A percentile compares a stretch with the other conserved stretches of the same genome.
phyloP scores from a whole-genome alignment of 2,797 vertebrate species.

The Tokudaia tokunoshimensis region DNA sequence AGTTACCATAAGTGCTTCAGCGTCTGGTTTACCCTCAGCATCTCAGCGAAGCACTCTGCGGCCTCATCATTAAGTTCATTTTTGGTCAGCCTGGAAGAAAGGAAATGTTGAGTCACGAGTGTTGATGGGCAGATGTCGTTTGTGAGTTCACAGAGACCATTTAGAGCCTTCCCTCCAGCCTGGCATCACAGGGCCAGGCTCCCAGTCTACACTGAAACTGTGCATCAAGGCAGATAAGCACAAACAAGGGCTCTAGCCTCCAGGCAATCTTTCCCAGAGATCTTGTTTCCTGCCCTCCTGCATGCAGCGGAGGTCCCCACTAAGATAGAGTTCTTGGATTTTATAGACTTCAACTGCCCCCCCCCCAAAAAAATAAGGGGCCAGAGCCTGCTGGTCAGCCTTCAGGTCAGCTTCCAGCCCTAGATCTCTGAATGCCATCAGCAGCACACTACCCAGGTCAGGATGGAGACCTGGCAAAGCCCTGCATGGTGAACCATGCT shows the following conservation, averaged over 20 bases:
- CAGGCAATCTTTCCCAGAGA: neutral
- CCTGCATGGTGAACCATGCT: rapidly evolving
- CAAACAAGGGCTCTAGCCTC: neutral
- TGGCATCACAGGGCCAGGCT: neutral
- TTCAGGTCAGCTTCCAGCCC: neutral
- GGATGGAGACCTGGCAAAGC: neutral
- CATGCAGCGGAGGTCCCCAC: neutral
- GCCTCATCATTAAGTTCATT: conserved; percentile 94
- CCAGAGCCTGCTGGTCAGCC: neutral
- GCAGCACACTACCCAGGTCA: neutral
- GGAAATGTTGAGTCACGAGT: conserved; percentile 43
- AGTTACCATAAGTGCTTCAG: conserved; percentile 94
- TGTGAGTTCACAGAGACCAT: neutral
- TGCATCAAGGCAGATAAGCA: rapidly evolving
- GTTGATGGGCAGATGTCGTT: neutral
- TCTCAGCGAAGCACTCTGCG: conserved; percentile 91
- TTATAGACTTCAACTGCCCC: neutral
- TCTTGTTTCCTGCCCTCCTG: neutral
- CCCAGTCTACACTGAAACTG: neutral
- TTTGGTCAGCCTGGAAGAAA: conserved; percentile 93
- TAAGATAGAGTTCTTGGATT: neutral
- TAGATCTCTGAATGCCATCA: neutral
- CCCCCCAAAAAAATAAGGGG: neutral
- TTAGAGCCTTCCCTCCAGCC: neutral
- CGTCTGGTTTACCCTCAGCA: conserved; percentile 92